Evolutionary conservation across 2,113 vertebrate genomes (phyloP).

Genomic region (Chaenocephalus aceratus): DNA sequence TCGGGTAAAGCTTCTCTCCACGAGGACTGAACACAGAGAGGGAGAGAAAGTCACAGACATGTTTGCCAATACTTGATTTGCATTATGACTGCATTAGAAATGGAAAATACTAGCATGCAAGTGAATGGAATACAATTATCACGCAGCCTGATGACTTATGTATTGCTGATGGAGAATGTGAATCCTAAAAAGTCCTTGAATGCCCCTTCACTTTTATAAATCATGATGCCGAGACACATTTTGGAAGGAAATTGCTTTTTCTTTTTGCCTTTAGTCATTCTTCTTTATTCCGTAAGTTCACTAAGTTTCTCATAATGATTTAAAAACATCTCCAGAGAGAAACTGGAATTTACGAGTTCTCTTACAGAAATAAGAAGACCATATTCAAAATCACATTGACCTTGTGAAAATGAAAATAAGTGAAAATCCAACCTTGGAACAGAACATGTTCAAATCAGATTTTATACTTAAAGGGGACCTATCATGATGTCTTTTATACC

Average conservation of each 20-base stretch:
- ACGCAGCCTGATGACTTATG: slow-evolving; percentile 19
- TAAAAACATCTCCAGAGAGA: neutral
- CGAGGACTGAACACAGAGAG: slow-evolving; percentile 4
- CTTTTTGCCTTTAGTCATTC: neutral
- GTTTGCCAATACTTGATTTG: slow-evolving; percentile 31
- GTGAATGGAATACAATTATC: slow-evolving; percentile 10
- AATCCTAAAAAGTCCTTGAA: slow-evolving; percentile 12
- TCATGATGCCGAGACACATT: neutral
- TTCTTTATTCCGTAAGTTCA: neutral
- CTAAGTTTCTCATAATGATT: neutral
- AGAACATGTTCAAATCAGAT: too few relatives aligned
- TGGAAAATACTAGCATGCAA: neutral
- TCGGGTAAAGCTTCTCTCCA: slow-evolving; percentile 6
- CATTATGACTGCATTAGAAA: slow-evolving; percentile 5
- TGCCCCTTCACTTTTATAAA: slow-evolving; percentile 3
- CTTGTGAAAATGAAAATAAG: too few relatives aligned
- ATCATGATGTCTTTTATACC: too few relatives aligned
- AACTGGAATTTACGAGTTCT: too few relatives aligned
- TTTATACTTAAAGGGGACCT: too few relatives aligned
- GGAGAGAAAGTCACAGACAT: slow-evolving; percentile 16
- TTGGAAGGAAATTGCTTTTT: neutral
- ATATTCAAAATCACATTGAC: too few relatives aligned
- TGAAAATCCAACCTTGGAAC: too few relatives aligned
- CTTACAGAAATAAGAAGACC: too few relatives aligned
- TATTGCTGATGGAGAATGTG: neutral